A percentile compares a stretch with the other conserved stretches of the same genome.
phyloP scores from a whole-genome alignment of 2,113 vertebrate species.

The Rhea americana region DNA sequence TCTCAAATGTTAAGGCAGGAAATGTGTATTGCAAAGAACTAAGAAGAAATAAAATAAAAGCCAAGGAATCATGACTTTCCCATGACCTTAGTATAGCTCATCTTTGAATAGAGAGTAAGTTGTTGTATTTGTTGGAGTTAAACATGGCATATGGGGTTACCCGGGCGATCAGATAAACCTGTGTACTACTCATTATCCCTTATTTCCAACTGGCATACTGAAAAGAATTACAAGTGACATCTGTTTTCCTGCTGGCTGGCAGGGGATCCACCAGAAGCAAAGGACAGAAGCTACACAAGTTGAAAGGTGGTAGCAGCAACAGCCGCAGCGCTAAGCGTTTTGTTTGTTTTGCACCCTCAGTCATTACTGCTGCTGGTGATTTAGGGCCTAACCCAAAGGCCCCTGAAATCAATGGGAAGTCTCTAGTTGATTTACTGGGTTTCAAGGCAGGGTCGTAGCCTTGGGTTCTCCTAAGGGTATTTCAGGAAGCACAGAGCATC shows the following conservation, averaged over 20 bases:
- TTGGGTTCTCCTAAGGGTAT: not conserved
- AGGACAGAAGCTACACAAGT: conserved; percentile 28
- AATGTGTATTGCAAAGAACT: not conserved
- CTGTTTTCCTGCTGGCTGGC: conserved; percentile 17
- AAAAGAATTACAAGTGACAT: conserved; percentile 23
- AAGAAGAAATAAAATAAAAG: conserved; percentile 16
- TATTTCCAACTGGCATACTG: not conserved
- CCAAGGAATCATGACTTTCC: not conserved
- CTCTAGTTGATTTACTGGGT: not conserved
- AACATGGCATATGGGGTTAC: not conserved
- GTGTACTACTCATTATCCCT: not conserved
- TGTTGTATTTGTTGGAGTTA: not conserved
- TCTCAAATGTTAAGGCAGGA: not conserved
- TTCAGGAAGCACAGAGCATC: not conserved
- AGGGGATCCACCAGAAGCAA: conserved; percentile 21
- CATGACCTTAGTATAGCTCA: not conserved
- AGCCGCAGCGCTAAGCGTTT: not conserved
- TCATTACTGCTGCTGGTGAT: not conserved
- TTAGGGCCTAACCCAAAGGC: conserved; percentile 4
- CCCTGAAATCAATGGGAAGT: not conserved
- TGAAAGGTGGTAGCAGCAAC: conserved; percentile 14
- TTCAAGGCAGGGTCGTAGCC: not conserved
- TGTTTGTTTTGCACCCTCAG: conserved; percentile 1
- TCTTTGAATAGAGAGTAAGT: conserved; percentile 9
- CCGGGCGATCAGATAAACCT: conserved; percentile 41